These are phyloP conservation scores for Julus scandinavius DNA, from an alignment of 2,888 invertebrate species.

Conservation along the genomic window DNA sequence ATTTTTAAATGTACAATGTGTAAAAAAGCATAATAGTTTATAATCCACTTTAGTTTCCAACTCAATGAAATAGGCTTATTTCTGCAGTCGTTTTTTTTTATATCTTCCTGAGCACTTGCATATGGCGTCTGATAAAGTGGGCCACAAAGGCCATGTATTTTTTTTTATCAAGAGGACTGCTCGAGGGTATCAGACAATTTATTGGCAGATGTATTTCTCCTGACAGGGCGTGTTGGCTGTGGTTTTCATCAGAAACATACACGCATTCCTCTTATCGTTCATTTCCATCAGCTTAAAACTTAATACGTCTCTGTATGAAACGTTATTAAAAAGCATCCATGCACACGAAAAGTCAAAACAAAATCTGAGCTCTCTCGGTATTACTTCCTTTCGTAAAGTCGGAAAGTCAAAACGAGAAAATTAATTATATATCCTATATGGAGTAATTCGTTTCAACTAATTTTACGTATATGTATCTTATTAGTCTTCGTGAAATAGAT, in stretches of 20 bases:
- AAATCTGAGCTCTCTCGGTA: neutral
- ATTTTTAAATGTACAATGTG: neutral
- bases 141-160: constrained; percentile 11
- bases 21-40: neutral
- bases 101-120: neutral
- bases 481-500: neutral
- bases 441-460: neutral
- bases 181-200: neutral
- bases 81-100: neutral
- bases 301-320: neutral
- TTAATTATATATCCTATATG: neutral
- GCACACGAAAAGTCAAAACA: neutral
- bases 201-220: constrained; percentile 3
- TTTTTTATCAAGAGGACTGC: neutral
- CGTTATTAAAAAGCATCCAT: neutral
- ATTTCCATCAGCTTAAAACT: neutral
- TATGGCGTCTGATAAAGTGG: neutral
- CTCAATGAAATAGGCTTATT: neutral
- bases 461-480: neutral
- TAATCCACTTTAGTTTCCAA: neutral
- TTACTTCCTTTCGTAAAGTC: neutral
- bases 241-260: neutral
- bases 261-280: neutral
- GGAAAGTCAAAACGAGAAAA: neutral
- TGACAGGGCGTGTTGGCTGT: constrained; percentile 20